Conservation (phyloP, 2,888 invertebrate genomes). For the Sympetrum striolatum region DNA sequence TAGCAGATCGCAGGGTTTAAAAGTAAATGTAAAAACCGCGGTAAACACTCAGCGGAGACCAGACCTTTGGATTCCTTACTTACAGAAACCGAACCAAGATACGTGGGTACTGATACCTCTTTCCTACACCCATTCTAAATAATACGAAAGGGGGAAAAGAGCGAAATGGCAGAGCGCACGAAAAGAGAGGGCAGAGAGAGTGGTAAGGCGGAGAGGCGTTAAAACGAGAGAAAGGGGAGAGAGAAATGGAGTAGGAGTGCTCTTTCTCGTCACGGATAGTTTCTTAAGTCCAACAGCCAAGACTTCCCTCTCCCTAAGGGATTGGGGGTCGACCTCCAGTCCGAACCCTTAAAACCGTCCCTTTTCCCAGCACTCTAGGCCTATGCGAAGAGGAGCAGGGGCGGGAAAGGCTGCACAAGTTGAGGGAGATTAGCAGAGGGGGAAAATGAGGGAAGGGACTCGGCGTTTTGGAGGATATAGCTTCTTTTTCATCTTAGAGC, state of each 20-base stretch:
- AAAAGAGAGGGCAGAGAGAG: not conserved
- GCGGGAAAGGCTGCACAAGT: not conserved
- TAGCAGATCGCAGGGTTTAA: too few species aligned
- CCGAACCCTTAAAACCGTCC: not conserved
- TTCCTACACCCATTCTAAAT: too few species aligned
- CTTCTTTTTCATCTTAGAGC: not conserved
- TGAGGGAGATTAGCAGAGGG: not conserved
- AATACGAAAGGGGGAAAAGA: not conserved
- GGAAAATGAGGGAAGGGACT: not conserved
- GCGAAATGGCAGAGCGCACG: not conserved
- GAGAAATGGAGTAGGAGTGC: not conserved
- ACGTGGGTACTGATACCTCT: too few species aligned
- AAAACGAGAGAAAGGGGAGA: not conserved
- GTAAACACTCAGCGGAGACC: too few species aligned
- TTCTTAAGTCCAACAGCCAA: not conserved
- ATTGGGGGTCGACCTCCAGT: not conserved
- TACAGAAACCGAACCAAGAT: too few species aligned
- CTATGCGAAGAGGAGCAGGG: not conserved
- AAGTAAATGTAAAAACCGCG: too few species aligned
- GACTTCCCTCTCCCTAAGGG: not conserved
- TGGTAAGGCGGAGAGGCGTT: too few species aligned
- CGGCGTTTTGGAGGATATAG: not conserved
- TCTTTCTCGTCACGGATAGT: slow-evolving; percentile 22
- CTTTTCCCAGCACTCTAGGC: not conserved
- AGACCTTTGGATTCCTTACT: too few species aligned